Evolutionary conservation across 2,113 vertebrate genomes (phyloP).

Genomic region (Balaeniceps rex): DNA sequence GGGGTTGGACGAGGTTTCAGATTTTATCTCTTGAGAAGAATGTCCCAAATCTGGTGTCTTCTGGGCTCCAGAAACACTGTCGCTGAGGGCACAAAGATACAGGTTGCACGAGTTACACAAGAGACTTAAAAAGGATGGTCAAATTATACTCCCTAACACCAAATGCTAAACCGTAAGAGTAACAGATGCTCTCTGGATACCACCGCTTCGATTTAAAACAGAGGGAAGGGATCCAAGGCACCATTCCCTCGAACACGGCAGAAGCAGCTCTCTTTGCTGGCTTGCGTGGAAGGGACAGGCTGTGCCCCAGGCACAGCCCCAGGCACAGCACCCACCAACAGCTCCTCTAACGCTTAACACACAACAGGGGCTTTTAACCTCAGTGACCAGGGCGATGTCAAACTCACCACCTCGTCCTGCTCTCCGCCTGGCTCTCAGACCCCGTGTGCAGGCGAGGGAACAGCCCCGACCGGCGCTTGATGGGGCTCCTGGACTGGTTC

Average conservation of each 20-base stretch:
- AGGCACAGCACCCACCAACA: not conserved
- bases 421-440: conserved; percentile 83
- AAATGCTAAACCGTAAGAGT: not conserved
- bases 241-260: not conserved
- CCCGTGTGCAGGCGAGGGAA: conserved; percentile 91
- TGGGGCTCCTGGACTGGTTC: conserved; percentile 90
- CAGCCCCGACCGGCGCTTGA: conserved; percentile 88
- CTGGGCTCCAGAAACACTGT: conserved; percentile 81
- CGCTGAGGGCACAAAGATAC: conserved; percentile 44
- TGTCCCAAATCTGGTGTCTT: conserved; percentile 84
- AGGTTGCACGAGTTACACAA: rapidly evolving
- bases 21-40: conserved; percentile 83
- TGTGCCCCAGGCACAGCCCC: not conserved
- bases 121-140: not conserved
- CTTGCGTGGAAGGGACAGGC: not conserved
- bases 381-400: rapidly evolving
- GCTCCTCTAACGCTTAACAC: rapidly evolving
- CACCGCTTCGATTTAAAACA: not conserved
- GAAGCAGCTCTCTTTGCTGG: not conserved
- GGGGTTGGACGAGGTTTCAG: conserved; percentile 89
- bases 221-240: not conserved
- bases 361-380: not conserved
- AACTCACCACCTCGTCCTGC: conserved; percentile 80
- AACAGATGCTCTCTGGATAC: not conserved
- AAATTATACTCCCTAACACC: not conserved